A percentile compares a stretch with the other conserved stretches of the same genome.
These are phyloP conservation scores for Eueremaeus valkanovi DNA, from an alignment of 2,888 invertebrate genomes.

Conservation along the genomic window DNA sequence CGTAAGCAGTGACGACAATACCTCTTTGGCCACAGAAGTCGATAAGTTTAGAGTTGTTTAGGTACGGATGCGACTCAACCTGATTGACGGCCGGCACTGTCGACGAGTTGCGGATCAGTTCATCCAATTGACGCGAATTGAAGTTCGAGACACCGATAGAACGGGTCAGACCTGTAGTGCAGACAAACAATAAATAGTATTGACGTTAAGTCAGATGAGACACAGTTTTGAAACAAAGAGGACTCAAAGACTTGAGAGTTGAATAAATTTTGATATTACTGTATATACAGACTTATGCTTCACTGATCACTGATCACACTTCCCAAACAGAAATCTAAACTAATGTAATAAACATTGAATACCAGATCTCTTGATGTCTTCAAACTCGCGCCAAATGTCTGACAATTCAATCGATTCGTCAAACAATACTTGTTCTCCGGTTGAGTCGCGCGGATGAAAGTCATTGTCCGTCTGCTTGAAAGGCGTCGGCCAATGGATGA, in stretches of 20 bases:
- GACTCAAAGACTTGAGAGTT: no score
- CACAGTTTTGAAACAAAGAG: no score
- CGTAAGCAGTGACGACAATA: conserved; percentile 51
- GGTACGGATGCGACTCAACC: conserved; percentile 39
- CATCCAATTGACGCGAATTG: conserved; percentile 70
- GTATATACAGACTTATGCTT: no score
- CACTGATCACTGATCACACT: no score
- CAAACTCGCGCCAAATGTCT: conserved; percentile 34
- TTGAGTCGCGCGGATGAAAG: conserved; percentile 48
- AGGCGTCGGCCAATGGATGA: conserved; percentile 52
- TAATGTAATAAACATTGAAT: no score
- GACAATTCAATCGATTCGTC: conserved; percentile 50
- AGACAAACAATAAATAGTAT: no score
- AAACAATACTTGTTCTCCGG: conserved; percentile 60
- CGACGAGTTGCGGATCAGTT: no score
- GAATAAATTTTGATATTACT: no score
- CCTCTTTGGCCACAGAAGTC: conserved; percentile 49
- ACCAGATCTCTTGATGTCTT: conserved; percentile 23
- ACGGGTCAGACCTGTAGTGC: conserved; percentile 63
- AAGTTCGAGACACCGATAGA: conserved; percentile 83
- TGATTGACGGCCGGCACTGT: conserved; percentile 24
- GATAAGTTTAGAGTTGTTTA: conserved; percentile 15
- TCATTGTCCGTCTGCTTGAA: conserved; percentile 43
- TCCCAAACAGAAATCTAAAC: no score
- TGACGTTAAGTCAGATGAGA: no score